Percentiles rank a stretch among this genome's conserved stretches.
Evolutionary conservation across 2,113 vertebrate species (phyloP).

Genomic region (Machaerirhynchus nigripectus): DNA sequence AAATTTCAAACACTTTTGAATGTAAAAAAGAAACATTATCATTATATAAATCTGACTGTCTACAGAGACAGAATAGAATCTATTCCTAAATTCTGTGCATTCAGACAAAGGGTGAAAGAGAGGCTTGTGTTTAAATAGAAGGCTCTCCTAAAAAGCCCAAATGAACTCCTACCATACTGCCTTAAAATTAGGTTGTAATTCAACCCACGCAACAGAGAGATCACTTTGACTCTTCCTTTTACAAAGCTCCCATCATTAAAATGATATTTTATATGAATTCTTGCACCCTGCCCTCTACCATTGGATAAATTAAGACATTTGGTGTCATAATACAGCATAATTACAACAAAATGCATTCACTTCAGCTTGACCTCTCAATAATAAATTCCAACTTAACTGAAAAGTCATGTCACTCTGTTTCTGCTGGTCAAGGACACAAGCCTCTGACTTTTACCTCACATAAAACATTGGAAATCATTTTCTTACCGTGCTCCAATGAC

Average conservation of each 20-base stretch:
- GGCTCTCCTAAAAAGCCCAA: background rate
- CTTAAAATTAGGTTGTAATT: background rate
- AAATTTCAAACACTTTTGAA: background rate
- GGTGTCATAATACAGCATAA: background rate
- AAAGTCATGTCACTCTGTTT: background rate
- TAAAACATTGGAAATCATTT: background rate
- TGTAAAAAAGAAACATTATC: background rate
- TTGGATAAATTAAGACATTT: background rate
- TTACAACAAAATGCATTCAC: background rate
- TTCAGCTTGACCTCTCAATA: background rate
- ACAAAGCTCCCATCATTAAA: background rate
- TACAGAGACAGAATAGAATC: background rate
- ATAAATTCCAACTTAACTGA: background rate
- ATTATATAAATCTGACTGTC: background rate
- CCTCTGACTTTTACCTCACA: background rate
- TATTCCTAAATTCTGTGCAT: background rate
- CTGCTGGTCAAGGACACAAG: background rate
- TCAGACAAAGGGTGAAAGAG: background rate
- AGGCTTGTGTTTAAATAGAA: background rate
- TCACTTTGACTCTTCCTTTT: background rate
- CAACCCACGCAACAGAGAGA: background rate
- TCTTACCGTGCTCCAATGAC: constrained; percentile 90
- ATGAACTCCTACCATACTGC: background rate
- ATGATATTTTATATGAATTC: background rate
- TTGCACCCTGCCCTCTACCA: background rate